Evolutionary conservation across 2,113 vertebrate species (phyloP), one percentile per base, ranked within the genome.

Genomic region (Formicarius rufipectus): DNA sequence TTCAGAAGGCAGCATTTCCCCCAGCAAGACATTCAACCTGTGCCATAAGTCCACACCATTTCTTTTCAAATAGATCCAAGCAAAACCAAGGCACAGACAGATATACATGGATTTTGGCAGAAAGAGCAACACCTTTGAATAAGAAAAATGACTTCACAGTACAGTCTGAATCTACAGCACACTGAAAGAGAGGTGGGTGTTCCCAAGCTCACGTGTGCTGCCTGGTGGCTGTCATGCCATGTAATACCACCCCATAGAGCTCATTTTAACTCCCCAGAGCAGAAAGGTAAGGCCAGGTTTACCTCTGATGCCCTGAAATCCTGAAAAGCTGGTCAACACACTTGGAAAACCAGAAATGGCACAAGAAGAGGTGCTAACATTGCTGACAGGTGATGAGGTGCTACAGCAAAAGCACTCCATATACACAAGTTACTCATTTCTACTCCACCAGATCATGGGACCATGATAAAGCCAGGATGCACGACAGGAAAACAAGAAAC

Each of bases 171-270:
- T 20, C 40, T 58, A 39, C 22, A 60, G 53, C 27, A 39, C 35
- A 27, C 17, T 5, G 39, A 40, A 35, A 42, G 31, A 11, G 4
- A 59, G 47, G 15, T 8, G 55, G 10, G 45, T 5, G 20, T 6
- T 39, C n/a, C 37, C 16, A n/a, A 35, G 25, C 30, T 44, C 5
- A 0, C 9, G 7, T 0, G 4, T 14, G 33, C 64, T 68, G 28
- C 21, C 62, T 14, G 12, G 16, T 20, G 28, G 14, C 24, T 74
- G 31, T 40, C 8, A 1, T 42, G 28, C 16, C 11, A 25, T 25
- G 5, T 20, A 12, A 39, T 64, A 66, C 23, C 44, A 75, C 20
- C 25, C 31, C 1, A 0, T 13, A 39, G 4, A 13, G 30, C 75
- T 77, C 20, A 40, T 77, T 73, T 62, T 14, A 78, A 63, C 64